phyloP scores from a whole-genome alignment of 2,797 vertebrate genomes.

The Chelidonichthys spinosus region DNA sequence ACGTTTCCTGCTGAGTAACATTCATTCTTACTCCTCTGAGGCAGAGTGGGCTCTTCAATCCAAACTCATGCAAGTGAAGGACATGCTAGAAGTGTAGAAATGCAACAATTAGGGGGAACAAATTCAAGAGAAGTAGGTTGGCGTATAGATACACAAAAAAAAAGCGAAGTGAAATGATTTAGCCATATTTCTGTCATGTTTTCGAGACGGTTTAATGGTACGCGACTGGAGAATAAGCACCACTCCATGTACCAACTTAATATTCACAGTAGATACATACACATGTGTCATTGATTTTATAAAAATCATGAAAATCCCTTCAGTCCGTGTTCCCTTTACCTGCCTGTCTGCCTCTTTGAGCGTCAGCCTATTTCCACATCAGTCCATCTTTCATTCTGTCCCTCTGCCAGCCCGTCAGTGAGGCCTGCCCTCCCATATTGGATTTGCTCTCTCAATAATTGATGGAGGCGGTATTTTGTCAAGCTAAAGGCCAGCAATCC shows the following conservation, averaged over 20 bases:
- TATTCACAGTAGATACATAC: no score
- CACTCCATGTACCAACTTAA: background rate
- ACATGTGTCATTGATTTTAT: background rate
- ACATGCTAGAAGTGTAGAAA: background rate
- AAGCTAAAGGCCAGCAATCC: constrained; percentile 87
- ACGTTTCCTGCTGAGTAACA: no score
- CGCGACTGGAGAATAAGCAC: background rate
- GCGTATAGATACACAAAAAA: background rate
- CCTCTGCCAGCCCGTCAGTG: constrained; percentile 26
- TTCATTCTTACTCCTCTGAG: background rate
- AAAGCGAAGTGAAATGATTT: background rate
- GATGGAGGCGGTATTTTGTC: constrained; percentile 89
- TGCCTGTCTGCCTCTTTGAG: constrained; percentile 18
- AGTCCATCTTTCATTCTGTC: constrained; percentile 34
- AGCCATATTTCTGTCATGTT: background rate
- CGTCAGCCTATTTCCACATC: constrained; percentile 41
- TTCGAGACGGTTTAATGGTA: background rate
- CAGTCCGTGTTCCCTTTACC: background rate
- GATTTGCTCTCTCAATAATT: constrained; percentile 90
- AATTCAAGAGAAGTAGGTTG: background rate
- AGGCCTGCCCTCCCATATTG: constrained; percentile 79
- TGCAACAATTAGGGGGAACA: background rate
- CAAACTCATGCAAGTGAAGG: background rate
- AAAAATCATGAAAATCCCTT: background rate
- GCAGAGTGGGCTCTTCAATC: background rate